phyloP scores from a whole-genome alignment of 2,113 vertebrate species.

The Spermophilus dauricus region DNA sequence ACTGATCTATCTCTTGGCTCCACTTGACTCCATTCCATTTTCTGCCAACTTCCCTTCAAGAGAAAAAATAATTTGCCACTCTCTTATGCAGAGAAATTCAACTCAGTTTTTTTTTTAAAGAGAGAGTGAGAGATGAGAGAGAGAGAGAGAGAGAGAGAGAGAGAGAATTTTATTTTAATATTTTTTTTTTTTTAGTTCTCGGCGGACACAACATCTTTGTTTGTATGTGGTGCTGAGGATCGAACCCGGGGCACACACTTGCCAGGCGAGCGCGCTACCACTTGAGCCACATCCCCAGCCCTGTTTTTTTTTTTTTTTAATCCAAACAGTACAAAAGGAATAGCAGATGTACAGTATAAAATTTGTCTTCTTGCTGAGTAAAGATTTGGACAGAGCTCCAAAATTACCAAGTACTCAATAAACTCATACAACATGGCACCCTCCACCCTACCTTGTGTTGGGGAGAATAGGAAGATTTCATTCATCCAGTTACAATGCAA shows the following conservation, averaged over 20 bases:
- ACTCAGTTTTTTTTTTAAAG: background rate
- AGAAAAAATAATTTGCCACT: slow-evolving; percentile 54
- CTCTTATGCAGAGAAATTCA: slow-evolving; percentile 24
- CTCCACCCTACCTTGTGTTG: background rate
- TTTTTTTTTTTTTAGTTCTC: too few species aligned
- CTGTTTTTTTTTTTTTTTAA: background rate
- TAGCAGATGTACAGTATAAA: too few species aligned
- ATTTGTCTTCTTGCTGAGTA: slow-evolving; percentile 62
- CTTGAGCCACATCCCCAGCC: too few species aligned
- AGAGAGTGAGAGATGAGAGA: too few species aligned
- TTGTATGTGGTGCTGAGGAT: too few species aligned
- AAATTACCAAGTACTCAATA: slow-evolving; percentile 50
- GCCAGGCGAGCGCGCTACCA: too few species aligned
- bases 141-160: too few species aligned
- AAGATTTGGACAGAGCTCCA: slow-evolving; percentile 61
- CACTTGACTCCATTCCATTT: background rate
- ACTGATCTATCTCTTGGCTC: background rate
- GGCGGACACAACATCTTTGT: too few species aligned
- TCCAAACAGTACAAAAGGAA: too few species aligned
- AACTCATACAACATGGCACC: slow-evolving; percentile 18
- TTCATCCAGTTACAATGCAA: background rate
- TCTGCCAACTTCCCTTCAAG: slow-evolving; percentile 18
- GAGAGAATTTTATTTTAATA: too few species aligned
- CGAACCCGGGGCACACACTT: too few species aligned
- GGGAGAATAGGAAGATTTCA: background rate